Percentiles rank a stretch among this genome's conserved stretches.
Conservation (phyloP, 2,113 vertebrate species). For the Oreochromis spilurus region DNA sequence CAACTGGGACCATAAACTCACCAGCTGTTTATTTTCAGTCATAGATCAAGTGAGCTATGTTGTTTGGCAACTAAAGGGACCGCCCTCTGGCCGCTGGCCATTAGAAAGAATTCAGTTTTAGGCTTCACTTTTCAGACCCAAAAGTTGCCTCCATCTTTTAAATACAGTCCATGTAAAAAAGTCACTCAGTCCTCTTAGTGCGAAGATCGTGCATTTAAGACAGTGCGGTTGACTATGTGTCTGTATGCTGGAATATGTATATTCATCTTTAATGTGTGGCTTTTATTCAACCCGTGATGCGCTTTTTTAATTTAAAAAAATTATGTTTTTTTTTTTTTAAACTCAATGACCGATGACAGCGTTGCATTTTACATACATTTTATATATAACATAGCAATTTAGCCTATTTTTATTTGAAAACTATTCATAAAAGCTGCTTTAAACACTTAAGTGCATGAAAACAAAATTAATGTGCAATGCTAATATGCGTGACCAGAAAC, state of each 20-base stretch:
- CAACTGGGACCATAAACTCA: not conserved
- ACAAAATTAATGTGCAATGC: not conserved
- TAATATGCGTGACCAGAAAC: not conserved
- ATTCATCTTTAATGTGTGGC: not conserved
- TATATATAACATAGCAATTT: not conserved
- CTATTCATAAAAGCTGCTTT: not conserved
- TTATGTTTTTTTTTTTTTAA: fast-evolving
- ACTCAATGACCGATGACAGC: not conserved
- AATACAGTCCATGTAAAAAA: not conserved
- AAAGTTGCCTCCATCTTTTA: not conserved
- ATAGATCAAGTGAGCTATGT: not conserved
- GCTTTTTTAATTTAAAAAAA: not conserved
- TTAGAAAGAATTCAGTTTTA: not conserved
- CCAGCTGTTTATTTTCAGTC: not conserved
- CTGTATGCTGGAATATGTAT: not conserved
- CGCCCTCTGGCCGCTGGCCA: not conserved
- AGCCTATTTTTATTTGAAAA: not conserved
- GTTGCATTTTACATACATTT: not conserved
- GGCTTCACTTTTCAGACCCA: not conserved
- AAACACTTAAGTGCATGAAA: not conserved
- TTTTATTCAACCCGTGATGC: not conserved
- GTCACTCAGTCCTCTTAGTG: not conserved
- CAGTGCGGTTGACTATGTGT: not conserved
- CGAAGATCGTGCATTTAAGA: not conserved
- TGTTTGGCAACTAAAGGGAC: not conserved